A percentile compares a stretch with the other conserved stretches of the same genome.
Conservation (phyloP, 2,797 vertebrate genomes). For the Austrolebias charrua region DNA sequence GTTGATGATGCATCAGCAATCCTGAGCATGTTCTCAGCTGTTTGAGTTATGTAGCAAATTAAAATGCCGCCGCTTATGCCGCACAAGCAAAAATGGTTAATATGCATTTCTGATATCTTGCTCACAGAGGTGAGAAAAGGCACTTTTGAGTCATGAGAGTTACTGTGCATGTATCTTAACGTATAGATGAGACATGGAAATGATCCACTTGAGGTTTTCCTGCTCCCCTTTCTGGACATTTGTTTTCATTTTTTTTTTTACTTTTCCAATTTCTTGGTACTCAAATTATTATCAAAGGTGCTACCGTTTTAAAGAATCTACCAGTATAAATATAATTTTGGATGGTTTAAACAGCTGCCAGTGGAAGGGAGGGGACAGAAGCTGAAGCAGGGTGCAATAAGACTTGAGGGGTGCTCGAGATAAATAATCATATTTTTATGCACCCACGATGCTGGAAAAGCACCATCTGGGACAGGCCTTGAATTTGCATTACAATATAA, state of each 20-base stretch:
- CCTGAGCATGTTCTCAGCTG: constrained; percentile 18
- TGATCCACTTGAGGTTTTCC: constrained; percentile 33
- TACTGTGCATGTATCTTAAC: constrained; percentile 45
- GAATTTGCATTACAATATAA: constrained; percentile 92
- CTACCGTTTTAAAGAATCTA: constrained; percentile 38
- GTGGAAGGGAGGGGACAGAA: constrained; percentile 44
- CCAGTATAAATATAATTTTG: constrained; percentile 55
- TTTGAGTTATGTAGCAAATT: constrained; percentile 26
- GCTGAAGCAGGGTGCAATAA: constrained; percentile 61
- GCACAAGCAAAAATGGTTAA: constrained; percentile 18
- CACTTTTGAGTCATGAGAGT: constrained; percentile 55
- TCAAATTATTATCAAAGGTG: constrained; percentile 37
- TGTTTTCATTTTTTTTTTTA: constrained; percentile 42
- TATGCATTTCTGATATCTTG: constrained; percentile 46
- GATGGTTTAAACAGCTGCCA: constrained; percentile 52
- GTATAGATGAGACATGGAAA: constrained; percentile 54
- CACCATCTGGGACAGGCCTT: constrained; percentile 79
- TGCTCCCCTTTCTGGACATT: constrained; percentile 32
- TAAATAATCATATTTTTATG: constrained; percentile 82
- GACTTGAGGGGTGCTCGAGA: constrained; percentile 66
- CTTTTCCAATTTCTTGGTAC: constrained; percentile 44
- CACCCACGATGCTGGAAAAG: constrained; percentile 77
- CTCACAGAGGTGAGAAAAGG: constrained; percentile 64
- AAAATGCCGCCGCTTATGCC: constrained; percentile 16
- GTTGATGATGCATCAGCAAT: constrained; percentile 10